phyloP scores from a whole-genome alignment of 2,113 vertebrate genomes.

The Antechinus stuartii region DNA sequence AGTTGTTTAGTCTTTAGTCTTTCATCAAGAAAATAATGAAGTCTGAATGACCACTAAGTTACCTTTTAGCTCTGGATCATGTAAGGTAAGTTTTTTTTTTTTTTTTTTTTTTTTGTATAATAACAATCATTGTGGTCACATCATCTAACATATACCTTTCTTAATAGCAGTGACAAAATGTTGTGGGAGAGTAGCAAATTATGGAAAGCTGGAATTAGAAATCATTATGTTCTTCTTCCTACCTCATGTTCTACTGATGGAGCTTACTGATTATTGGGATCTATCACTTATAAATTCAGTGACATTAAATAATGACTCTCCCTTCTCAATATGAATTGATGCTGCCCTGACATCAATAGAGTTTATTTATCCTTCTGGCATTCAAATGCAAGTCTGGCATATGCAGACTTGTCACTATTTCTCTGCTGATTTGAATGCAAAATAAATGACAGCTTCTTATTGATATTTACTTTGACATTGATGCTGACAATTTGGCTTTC shows the following conservation, averaged over 20 bases:
- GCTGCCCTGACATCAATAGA: constrained; percentile 34
- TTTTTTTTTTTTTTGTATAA: neutral
- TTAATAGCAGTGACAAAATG: neutral
- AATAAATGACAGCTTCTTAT: constrained; percentile 3
- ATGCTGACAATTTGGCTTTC: constrained; percentile 34
- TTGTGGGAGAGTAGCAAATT: neutral
- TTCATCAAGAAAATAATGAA: neutral
- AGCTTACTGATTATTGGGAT: constrained; percentile 1
- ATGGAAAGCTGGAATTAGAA: neutral
- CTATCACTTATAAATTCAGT: constrained; percentile 26
- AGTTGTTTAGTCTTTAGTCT: neutral
- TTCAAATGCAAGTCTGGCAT: constrained; percentile 41
- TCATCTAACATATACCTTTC: neutral
- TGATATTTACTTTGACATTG: constrained; percentile 45
- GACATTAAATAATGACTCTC: constrained; percentile 41
- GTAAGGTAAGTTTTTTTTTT: neutral
- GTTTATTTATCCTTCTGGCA: neutral
- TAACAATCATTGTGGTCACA: neutral
- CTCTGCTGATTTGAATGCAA: constrained; percentile 39
- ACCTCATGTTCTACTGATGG: neutral
- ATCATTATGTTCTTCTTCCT: constrained; percentile 4
- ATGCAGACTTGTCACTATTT: constrained; percentile 31
- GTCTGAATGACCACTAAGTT: neutral
- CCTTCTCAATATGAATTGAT: neutral
- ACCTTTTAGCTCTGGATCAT: neutral